phyloP scores from a whole-genome alignment of 2,797 vertebrate species.

The Poeciliopsis turneri region DNA sequence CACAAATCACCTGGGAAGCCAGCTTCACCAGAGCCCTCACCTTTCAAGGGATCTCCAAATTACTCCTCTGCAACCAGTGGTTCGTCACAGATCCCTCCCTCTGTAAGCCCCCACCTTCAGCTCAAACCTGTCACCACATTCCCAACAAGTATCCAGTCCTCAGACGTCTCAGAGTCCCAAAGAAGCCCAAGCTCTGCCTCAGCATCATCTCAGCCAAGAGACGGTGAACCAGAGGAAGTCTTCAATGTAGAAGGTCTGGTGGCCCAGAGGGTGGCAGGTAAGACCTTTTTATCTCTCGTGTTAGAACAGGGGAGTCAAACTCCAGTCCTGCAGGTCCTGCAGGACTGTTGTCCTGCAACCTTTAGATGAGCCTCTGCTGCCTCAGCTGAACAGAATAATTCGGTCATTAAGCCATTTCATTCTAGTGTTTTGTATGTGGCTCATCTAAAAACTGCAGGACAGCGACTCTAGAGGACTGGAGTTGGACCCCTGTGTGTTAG shows the following conservation, averaged over 20 bases:
- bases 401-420: too few relatives aligned
- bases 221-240: constrained; percentile 83
- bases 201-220: constrained; percentile 77
- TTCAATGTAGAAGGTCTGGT: constrained; percentile 94
- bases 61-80: constrained; percentile 36
- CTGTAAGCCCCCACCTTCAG: constrained; percentile 59
- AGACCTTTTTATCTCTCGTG: constrained; percentile 32
- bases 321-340: too few relatives aligned
- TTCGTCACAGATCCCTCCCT: constrained; percentile 40
- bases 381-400: too few relatives aligned
- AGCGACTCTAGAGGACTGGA: too few relatives aligned
- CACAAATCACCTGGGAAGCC: constrained; percentile 65
- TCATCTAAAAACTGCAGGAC: too few relatives aligned
- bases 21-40: constrained; percentile 60
- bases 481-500: neutral
- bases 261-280: constrained; percentile 96
- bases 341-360: too few relatives aligned
- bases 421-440: too few relatives aligned
- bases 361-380: too few relatives aligned
- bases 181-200: constrained; percentile 58
- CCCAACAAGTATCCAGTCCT: constrained; percentile 56
- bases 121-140: constrained; percentile 74
- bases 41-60: constrained; percentile 61
- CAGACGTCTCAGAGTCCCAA: constrained; percentile 59
- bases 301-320: neutral